phyloP scores from a whole-genome alignment of 2,797 vertebrate genomes.

The Perodicticus potto region DNA sequence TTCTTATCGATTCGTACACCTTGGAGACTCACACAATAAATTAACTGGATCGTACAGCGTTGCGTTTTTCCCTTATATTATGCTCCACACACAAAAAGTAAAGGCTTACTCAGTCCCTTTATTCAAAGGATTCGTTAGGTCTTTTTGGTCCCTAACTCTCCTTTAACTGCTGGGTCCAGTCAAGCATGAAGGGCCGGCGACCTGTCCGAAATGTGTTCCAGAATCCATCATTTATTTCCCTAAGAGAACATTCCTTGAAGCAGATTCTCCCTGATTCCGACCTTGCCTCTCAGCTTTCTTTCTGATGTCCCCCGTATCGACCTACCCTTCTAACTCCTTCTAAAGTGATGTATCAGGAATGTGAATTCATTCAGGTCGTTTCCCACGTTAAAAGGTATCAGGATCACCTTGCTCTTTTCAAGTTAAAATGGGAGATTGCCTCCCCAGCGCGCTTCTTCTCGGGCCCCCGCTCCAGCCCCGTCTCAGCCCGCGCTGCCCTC shows the following conservation, averaged over 20 bases:
- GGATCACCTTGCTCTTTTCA: background rate
- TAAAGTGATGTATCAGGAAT: background rate
- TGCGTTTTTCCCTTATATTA: background rate
- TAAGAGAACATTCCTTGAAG: background rate
- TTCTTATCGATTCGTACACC: background rate
- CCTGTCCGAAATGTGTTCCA: background rate
- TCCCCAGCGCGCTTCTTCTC: constrained; percentile 78
- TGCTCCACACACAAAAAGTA: background rate
- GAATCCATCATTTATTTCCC: background rate
- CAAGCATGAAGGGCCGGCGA: background rate
- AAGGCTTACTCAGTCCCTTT: background rate
- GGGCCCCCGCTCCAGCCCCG: constrained; percentile 73
- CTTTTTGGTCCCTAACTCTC: background rate
- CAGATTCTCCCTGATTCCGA: background rate
- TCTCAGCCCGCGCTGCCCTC: constrained; percentile 33
- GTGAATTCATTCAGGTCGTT: background rate
- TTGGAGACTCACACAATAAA: background rate
- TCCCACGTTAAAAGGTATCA: background rate
- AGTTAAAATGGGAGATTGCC: background rate
- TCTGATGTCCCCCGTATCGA: background rate
- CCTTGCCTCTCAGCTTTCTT: background rate
- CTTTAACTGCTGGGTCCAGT: background rate
- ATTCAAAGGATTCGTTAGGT: background rate
- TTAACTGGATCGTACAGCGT: background rate
- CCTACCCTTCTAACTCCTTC: background rate